phyloP scores from a whole-genome alignment of 2,888 invertebrate species.

The Adineta ricciae region DNA sequence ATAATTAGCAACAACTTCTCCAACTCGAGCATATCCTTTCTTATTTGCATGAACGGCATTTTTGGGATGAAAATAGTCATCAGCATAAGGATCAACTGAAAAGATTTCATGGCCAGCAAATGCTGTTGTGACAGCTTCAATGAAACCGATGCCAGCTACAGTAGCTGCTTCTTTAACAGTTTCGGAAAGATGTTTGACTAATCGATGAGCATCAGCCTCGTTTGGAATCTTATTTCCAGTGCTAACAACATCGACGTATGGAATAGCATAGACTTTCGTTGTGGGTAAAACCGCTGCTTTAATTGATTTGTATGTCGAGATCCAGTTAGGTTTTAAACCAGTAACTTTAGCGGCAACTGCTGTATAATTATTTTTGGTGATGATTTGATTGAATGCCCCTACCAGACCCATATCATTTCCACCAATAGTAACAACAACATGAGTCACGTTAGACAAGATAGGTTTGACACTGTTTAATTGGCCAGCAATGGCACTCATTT shows the following conservation, averaged over 20 bases:
- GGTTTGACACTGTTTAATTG: neutral
- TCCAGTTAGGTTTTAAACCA: neutral
- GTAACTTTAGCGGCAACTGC: neutral
- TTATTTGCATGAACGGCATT: neutral
- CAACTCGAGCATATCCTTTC: neutral
- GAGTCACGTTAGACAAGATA: neutral
- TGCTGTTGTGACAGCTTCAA: neutral
- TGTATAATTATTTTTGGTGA: neutral
- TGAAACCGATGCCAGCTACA: neutral
- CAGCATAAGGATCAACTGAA: neutral
- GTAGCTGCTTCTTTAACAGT: neutral
- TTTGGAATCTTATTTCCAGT: neutral
- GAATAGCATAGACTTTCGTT: neutral
- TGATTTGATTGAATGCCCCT: neutral
- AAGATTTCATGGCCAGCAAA: neutral
- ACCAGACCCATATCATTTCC: neutral
- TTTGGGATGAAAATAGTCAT: neutral
- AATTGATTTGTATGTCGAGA: neutral
- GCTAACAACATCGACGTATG: neutral
- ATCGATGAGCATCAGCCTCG: neutral
- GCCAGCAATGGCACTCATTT: neutral
- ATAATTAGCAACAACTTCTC: neutral
- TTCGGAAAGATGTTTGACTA: neutral
- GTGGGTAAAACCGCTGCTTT: neutral
- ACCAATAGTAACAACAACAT: neutral